phyloP scores from a whole-genome alignment of 2,113 vertebrate species.

The Oreochromis spilurus region DNA sequence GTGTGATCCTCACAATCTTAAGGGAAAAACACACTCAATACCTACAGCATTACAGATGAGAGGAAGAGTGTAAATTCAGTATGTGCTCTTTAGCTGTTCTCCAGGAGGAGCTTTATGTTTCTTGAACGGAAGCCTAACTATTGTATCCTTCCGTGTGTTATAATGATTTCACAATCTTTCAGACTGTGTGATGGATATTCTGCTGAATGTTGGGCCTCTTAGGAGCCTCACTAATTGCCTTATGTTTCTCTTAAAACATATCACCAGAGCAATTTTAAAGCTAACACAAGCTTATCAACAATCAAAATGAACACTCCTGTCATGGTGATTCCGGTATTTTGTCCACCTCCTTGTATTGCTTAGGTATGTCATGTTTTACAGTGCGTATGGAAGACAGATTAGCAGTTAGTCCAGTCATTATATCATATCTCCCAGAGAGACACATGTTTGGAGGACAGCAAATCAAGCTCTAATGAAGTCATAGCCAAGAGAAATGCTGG shows the following conservation, averaged over 20 bases:
- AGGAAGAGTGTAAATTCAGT: background rate
- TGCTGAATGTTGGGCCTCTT: background rate
- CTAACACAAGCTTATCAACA: constrained; percentile 18
- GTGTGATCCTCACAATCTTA: background rate
- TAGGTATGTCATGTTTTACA: constrained; percentile 20
- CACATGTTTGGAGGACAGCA: constrained; percentile 56
- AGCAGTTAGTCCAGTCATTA: constrained; percentile 19
- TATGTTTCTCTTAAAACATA: constrained; percentile 1
- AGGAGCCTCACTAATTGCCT: constrained; percentile 14
- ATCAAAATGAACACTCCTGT: background rate
- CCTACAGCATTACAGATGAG: rapidly evolving
- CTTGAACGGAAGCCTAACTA: background rate
- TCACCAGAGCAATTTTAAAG: background rate
- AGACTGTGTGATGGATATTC: background rate
- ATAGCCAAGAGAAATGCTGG: constrained; percentile 46
- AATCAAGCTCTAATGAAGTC: constrained; percentile 61
- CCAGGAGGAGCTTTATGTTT: background rate
- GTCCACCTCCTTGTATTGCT: background rate
- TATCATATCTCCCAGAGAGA: constrained; percentile 60
- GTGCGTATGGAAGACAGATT: constrained; percentile 42
- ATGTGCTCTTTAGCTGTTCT: background rate
- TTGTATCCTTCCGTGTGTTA: background rate
- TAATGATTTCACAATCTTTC: background rate
- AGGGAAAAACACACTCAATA: background rate
- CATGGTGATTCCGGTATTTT: background rate